These are phyloP conservation scores for Triplophysa yarkandensis DNA, from an alignment of 2,797 vertebrate species.

Conservation along the genomic window DNA sequence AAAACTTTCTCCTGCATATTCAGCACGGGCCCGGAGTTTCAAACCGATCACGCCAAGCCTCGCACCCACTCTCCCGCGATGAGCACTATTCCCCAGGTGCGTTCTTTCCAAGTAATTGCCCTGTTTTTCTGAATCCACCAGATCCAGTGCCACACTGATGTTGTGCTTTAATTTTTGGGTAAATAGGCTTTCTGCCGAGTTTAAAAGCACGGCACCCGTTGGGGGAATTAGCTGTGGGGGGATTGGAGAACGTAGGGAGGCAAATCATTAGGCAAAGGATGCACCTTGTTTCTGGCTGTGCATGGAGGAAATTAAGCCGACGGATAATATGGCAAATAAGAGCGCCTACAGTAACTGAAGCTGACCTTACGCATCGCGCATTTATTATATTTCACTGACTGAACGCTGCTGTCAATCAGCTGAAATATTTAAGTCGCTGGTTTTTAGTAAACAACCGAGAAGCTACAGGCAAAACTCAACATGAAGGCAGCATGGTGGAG, in stretches of 20 bases:
- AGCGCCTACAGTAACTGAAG: slow-evolving; percentile 59
- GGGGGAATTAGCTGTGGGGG: slow-evolving; percentile 62
- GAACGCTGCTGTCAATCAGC: slow-evolving; percentile 50
- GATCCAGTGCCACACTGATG: slow-evolving; percentile 59
- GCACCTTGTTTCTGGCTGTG: slow-evolving; percentile 52
- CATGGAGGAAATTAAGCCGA: slow-evolving; percentile 48
- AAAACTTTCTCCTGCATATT: slow-evolving; percentile 48
- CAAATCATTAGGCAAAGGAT: slow-evolving; percentile 60
- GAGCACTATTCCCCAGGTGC: slow-evolving; percentile 65
- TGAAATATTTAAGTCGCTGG: slow-evolving; percentile 27
- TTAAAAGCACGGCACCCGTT: slow-evolving; percentile 65
- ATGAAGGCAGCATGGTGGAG: slow-evolving; percentile 6
- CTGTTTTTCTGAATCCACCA: slow-evolving; percentile 65
- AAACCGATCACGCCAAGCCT: slow-evolving; percentile 42
- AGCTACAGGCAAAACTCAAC: slow-evolving; percentile 31
- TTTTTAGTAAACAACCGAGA: slow-evolving; percentile 39
- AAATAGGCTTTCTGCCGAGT: slow-evolving; percentile 74
- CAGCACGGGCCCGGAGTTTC: slow-evolving; percentile 59
- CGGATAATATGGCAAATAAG: slow-evolving; percentile 46
- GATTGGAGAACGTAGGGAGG: slow-evolving; percentile 57
- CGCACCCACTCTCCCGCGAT: slow-evolving; percentile 64
- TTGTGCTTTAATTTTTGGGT: slow-evolving; percentile 68
- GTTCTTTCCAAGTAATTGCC: slow-evolving; percentile 69
- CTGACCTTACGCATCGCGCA: slow-evolving; percentile 58
- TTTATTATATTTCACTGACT: slow-evolving; percentile 44